Evolutionary conservation across 2,888 invertebrate genomes (phyloP).

Genomic region (Fabriciana adippe): DNA sequence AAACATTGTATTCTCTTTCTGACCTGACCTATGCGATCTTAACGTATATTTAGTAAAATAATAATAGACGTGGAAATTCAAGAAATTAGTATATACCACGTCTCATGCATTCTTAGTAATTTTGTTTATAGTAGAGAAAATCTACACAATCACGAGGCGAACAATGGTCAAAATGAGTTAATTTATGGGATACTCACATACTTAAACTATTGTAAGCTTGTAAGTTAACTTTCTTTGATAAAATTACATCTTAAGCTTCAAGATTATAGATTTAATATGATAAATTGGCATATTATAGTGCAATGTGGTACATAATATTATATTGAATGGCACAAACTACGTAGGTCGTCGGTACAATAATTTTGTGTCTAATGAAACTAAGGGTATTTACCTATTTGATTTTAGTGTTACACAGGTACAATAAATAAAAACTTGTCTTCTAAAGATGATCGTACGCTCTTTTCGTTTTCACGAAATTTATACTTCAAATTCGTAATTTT

Average conservation of each 20-base stretch:
- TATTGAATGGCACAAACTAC: neutral
- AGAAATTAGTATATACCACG: neutral
- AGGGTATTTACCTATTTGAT: no score
- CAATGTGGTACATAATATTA: no score
- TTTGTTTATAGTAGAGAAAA: slow-evolving; percentile 16
- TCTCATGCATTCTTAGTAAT: slow-evolving; percentile 9
- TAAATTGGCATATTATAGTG: slow-evolving; percentile 2
- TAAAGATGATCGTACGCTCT: no score
- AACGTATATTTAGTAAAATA: neutral
- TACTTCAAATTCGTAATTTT: no score
- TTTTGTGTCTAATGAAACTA: no score
- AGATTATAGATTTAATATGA: slow-evolving; percentile 7
- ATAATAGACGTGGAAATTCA: neutral
- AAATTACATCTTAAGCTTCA: slow-evolving; percentile 19
- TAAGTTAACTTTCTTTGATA: slow-evolving; percentile 38
- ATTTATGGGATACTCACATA: slow-evolving; percentile 40
- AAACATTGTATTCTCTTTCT: neutral
- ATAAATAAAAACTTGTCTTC: no score
- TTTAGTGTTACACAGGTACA: no score
- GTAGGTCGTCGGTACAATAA: no score
- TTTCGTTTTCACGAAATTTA: no score
- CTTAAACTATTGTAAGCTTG: slow-evolving; percentile 34
- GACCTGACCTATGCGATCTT: neutral
- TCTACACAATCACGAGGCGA: slow-evolving; percentile 11
- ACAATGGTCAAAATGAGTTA: slow-evolving; percentile 28